Evolutionary conservation across 2,888 invertebrate genomes (phyloP).

Genomic region (Tetanocera ferruginea): DNA sequence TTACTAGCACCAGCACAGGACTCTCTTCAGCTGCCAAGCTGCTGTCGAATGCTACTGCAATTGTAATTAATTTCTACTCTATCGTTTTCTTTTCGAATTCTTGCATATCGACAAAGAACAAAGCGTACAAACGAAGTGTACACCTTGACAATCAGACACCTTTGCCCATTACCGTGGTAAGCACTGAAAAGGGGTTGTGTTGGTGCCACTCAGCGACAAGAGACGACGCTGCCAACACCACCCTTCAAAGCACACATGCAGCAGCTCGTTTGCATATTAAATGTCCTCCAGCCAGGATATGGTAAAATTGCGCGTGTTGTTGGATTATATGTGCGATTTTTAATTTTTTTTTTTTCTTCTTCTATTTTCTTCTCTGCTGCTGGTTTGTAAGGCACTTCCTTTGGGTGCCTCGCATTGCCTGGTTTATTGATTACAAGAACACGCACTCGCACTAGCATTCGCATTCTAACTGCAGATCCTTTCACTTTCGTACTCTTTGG

Average conservation of each 20-base stretch:
- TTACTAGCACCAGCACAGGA: not conserved
- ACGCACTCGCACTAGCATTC: not conserved
- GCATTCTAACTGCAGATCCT: constrained; percentile 8
- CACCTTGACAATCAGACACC: constrained; percentile 49
- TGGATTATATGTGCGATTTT: not conserved
- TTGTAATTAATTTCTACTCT: constrained; percentile 41
- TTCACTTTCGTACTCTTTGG: not conserved
- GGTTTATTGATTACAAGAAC: constrained; percentile 9
- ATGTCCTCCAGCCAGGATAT: constrained; percentile 37
- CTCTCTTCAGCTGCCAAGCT: constrained; percentile 23
- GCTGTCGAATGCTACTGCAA: constrained; percentile 19
- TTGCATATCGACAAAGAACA: not conserved
- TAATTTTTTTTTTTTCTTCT: not conserved
- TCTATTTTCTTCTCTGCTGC: not conserved
- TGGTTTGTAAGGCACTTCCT: constrained; percentile 13
- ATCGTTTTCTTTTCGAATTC: not conserved
- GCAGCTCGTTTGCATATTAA: constrained; percentile 41
- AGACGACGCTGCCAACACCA: not conserved
- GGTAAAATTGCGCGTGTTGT: constrained; percentile 6
- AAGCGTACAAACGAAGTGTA: not conserved
- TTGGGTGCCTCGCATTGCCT: constrained; percentile 26
- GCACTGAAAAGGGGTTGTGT: not conserved
- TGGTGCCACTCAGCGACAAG: not conserved
- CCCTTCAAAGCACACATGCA: constrained; percentile 2
- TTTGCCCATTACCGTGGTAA: constrained; percentile 38